phyloP scores from a whole-genome alignment of 1,140 invertebrate genomes.

The Drosophila arawakana region DNA sequence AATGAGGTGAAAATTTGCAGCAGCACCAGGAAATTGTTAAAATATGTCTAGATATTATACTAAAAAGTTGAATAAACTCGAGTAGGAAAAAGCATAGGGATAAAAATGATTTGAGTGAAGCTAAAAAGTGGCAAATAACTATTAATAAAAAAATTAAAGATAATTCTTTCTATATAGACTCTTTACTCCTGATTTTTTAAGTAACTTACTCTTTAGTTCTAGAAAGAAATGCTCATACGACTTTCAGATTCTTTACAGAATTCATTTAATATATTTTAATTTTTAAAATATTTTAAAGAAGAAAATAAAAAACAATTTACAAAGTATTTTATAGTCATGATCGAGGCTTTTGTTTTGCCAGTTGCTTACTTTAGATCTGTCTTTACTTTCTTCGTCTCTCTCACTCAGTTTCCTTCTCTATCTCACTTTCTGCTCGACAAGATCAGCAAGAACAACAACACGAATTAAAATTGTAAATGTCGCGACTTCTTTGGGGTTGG shows the following conservation, averaged over 20 bases:
- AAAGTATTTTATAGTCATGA: constrained; percentile 23
- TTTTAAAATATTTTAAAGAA: constrained; percentile 18
- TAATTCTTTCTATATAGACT: too few species aligned
- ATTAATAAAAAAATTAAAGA: too few species aligned
- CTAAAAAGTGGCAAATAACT: too few species aligned
- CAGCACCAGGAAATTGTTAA: constrained; percentile 1
- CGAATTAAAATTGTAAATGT: constrained; percentile 81
- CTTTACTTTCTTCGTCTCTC: constrained; percentile 14
- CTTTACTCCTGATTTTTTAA: too few species aligned
- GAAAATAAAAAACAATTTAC: background rate
- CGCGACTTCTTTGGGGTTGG: constrained; percentile 61
- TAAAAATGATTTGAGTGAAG: too few species aligned
- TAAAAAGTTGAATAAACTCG: background rate
- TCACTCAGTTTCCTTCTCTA: constrained; percentile 18
- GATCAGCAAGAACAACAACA: constrained; percentile 69
- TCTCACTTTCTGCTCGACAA: constrained; percentile 40
- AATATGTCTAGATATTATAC: background rate
- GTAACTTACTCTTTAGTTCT: too few species aligned
- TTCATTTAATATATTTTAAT: background rate
- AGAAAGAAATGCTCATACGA: background rate
- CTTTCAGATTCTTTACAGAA: background rate
- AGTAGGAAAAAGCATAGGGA: background rate
- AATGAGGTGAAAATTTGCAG: constrained; percentile 22
- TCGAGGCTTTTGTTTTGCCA: background rate
- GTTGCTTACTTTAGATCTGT: constrained; percentile 10